Evolutionary conservation across 2,113 vertebrate genomes (phyloP).

Genomic region (Hylia prasina): DNA sequence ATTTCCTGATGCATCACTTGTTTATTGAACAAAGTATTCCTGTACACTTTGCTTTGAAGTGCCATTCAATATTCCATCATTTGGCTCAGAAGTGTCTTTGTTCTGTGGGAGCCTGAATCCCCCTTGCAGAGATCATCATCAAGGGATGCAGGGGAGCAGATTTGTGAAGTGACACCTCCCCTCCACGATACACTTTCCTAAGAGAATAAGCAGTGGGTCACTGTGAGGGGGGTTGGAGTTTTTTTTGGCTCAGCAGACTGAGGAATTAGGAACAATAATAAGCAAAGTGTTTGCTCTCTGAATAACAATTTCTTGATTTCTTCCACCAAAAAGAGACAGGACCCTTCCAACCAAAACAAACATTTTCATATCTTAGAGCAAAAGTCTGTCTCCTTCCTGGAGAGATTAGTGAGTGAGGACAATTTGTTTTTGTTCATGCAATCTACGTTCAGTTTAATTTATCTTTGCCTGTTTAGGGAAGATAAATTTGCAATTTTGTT

Average conservation of each 20-base stretch:
- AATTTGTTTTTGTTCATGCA: slow-evolving; percentile 3
- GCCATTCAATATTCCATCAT: not conserved
- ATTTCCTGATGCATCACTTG: not conserved
- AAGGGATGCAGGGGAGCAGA: not conserved
- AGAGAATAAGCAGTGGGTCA: not conserved
- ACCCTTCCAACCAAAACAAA: slow-evolving; percentile 52
- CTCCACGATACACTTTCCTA: not conserved
- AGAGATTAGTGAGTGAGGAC: slow-evolving; percentile 39
- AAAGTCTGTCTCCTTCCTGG: slow-evolving; percentile 39
- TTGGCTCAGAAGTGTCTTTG: not conserved
- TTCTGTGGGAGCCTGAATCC: not conserved
- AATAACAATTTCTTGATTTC: slow-evolving; percentile 21
- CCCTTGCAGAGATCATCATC: not conserved
- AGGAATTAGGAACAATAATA: slow-evolving; percentile 28
- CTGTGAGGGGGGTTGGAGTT: not conserved
- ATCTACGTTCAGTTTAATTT: not conserved
- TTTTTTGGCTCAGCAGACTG: slow-evolving; percentile 5
- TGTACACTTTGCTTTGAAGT: not conserved
- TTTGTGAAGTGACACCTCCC: not conserved
- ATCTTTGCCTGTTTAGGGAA: not conserved
- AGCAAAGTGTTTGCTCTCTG: slow-evolving; percentile 29
- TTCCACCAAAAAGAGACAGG: not conserved
- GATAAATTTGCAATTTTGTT: not conserved
- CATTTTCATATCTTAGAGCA: slow-evolving; percentile 20
- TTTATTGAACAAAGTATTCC: not conserved